Percentiles rank a stretch among this genome's conserved stretches.
Conservation (phyloP, 2,888 invertebrate species). For the Torymus tubicola region DNA sequence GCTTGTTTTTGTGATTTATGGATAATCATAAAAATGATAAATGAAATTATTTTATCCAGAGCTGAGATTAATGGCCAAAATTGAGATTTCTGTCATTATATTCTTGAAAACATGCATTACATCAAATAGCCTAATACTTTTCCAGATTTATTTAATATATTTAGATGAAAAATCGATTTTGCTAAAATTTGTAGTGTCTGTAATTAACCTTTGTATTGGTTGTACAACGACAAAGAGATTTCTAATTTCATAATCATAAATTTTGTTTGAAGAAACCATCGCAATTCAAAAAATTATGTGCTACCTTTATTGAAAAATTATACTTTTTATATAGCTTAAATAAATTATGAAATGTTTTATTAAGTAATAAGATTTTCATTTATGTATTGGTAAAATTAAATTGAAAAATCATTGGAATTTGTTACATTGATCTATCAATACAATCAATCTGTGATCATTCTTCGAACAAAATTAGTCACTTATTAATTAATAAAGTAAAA, state of each 20-base stretch:
- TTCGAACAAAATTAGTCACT: too few species aligned
- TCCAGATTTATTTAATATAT: constrained; percentile 22
- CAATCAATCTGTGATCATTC: too few species aligned
- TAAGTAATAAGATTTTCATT: too few species aligned
- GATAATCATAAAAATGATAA: constrained; percentile 44
- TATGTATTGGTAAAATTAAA: too few species aligned
- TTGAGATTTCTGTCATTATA: constrained; percentile 34
- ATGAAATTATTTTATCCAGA: constrained; percentile 47
- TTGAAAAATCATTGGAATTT: too few species aligned
- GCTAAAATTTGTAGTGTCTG: constrained; percentile 36
- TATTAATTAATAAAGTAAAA: too few species aligned
- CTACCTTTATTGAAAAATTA: too few species aligned
- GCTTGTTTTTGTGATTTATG: constrained; percentile 44
- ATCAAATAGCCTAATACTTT: constrained; percentile 41
- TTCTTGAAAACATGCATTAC: constrained; percentile 38
- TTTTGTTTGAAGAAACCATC: too few species aligned
- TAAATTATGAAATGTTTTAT: too few species aligned
- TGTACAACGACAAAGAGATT: constrained; percentile 32
- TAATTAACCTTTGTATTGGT: constrained; percentile 26
- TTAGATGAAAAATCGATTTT: constrained; percentile 47
- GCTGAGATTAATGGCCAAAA: constrained; percentile 43
- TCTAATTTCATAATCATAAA: neutral
- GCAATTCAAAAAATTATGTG: too few species aligned
- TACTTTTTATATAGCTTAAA: too few species aligned
- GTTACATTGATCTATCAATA: too few species aligned